Evolutionary conservation across 2,113 vertebrate genomes (phyloP), one percentile per base, ranked within the genome.

Genomic region (Boleophthalmus pectinirostris): DNA sequence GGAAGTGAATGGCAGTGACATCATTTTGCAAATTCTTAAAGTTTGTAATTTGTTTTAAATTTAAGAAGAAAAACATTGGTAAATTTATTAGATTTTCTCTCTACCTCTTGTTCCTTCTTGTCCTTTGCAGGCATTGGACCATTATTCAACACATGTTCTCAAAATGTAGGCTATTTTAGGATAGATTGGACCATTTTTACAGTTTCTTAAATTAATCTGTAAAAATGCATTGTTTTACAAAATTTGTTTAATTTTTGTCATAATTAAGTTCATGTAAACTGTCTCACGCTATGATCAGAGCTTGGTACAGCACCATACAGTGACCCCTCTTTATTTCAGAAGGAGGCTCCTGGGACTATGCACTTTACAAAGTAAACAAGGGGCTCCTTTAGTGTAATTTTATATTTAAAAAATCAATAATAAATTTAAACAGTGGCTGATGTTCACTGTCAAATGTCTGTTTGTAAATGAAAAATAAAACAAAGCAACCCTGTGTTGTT

Each of bases 301-400:
- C 53, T 70, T 0, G 80, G 84, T 91, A 88, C 87, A 78, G 70
- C 61, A 76, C 61, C 53, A 68, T 87, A 75, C 11, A 82, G 63
- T 77, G 68, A 81, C 51, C 57, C 81, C 49, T 61, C 72, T 69
- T 10, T n/a, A 54, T 54, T 63, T 33, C 10, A 72, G 16, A 54
- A 54, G n/a, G 51, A 61, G 80, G 78, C 83, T 86, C 72, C 77
- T 89, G 38, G 54, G 75, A 88, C 77, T 85, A 87, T 89, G 93
- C 93, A 94, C 93, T 93, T 94, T 93, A 94, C 67, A 90, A 85
- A 87, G 75, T 82, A 85, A 88, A 83, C 70, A 92, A 68, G 77
- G 81, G 79, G 84, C 75, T 23, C 61, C n/a, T 82, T 56, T 75
- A 75, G 9, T 57, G 69, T 68, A 86, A 73, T 85, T 91, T 85